Percentiles rank a stretch among this genome's conserved stretches.
Evolutionary conservation across 2,113 vertebrate species (phyloP).

Genomic region (Gasterosteus aculeatus): DNA sequence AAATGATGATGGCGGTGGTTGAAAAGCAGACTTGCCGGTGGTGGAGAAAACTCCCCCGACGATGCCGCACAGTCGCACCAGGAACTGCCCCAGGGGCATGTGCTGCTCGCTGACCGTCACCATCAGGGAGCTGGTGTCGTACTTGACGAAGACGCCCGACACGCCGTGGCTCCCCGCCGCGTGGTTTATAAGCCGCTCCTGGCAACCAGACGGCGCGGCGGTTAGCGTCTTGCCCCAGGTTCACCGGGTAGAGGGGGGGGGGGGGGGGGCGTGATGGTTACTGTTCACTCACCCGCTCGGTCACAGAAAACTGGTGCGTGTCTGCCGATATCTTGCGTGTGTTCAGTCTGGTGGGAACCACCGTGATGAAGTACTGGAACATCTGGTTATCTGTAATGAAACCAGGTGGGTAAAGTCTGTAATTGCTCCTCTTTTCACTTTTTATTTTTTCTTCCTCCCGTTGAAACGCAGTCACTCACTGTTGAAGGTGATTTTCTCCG

Average conservation of each 20-base stretch:
- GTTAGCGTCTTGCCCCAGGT: not conserved
- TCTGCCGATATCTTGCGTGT: slow-evolving; percentile 92
- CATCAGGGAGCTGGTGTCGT: slow-evolving; percentile 96
- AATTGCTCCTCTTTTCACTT: too few relatives aligned
- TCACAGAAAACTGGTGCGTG: slow-evolving; percentile 97
- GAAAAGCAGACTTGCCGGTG: slow-evolving; percentile 83
- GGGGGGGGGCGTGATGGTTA: not conserved
- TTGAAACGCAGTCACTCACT: slow-evolving; percentile 80
- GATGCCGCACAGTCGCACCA: slow-evolving; percentile 95
- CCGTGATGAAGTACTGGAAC: slow-evolving; percentile 98
- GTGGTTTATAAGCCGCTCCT: slow-evolving; percentile 96
- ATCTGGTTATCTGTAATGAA: slow-evolving; percentile 92
- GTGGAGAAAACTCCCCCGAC: slow-evolving; percentile 97
- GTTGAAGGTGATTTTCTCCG: slow-evolving; percentile 93
- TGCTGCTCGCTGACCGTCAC: slow-evolving; percentile 96
- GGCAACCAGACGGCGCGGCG: not conserved
- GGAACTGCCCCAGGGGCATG: slow-evolving; percentile 97
- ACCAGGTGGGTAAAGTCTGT: not conserved
- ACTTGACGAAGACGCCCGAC: slow-evolving; percentile 97
- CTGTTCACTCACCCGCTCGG: slow-evolving; percentile 87
- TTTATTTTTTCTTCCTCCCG: not conserved
- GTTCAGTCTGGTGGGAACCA: slow-evolving; percentile 95
- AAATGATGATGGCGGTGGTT: not conserved
- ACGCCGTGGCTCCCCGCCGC: slow-evolving; percentile 96
- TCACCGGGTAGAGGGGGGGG: too few relatives aligned